Base-by-base conservation (phyloP, 2,888 invertebrate genomes). In the Drosophila suboccidentalis region DNA sequence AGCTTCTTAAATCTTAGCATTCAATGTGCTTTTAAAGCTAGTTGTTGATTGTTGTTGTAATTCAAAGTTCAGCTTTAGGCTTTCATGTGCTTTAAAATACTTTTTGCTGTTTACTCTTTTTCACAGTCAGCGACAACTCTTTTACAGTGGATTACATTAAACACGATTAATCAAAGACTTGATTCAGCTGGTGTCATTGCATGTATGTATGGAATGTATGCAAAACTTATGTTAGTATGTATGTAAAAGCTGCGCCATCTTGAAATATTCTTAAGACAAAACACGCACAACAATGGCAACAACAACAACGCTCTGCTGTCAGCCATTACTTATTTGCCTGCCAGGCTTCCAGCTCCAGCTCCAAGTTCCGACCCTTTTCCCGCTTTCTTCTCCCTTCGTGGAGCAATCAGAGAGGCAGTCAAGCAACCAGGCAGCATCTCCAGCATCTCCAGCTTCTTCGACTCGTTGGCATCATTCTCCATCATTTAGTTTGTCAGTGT, bases 401-500 rank as follows among this genome's bases (percentile, higher is more conserved):
- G 66, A 66, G 62, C 83, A 77, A 80, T 76, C 80, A 73, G 75
- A 65, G 71, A 74, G 69, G 66, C 78, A 79, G 78, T 69, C 68
- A 76, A 61, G 63, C 71, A 75, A 55, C 83, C 22, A 62, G 53
- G 60, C 70, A 58, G 54, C 64, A 38, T 46, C 57, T 43, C 8
- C 69, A 57, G 54, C 64, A 38, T 46, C 57, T 43, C 8, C 58
- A 54, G 44, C 62, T 46, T 57, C 47, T 26, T 29, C 29, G 64
- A 46, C 73, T 69, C 62, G 67, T 69, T 71, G 71, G 74, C 72
- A 80, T 80, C 85, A 88, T 90, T 89, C 87, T 89, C 87, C 87
- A 90, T 89, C 84, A 89, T 89, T 89, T 82, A 73, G 85, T 87
- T 90, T 87, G 90, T 89, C 90, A 90, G 90, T 78, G 59, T 84